These are phyloP conservation scores for Drosophila seguyi DNA, from an alignment of 1,140 invertebrate genomes.

Conservation along the genomic window DNA sequence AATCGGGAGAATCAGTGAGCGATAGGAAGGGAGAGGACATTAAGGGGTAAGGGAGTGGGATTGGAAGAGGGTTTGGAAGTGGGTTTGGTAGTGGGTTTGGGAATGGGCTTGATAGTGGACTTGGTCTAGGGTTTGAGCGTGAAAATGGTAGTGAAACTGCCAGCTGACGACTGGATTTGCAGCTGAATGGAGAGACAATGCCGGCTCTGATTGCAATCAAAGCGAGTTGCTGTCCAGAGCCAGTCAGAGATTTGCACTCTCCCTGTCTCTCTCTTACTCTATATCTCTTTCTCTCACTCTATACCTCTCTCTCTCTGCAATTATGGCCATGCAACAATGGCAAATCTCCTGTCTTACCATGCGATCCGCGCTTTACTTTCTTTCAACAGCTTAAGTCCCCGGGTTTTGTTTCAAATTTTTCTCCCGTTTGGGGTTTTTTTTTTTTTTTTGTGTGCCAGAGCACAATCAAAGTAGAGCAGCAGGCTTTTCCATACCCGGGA, in stretches of 20 bases:
- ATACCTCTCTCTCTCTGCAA: neutral
- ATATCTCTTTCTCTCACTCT: neutral
- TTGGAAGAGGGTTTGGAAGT: no score
- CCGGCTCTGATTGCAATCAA: constrained; percentile 37
- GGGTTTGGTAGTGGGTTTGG: no score
- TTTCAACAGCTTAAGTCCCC: constrained; percentile 22
- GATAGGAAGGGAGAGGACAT: neutral
- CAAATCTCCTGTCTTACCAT: constrained; percentile 6
- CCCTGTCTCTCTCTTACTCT: no score
- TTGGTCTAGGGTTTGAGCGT: no score
- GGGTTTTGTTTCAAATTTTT: constrained; percentile 25
- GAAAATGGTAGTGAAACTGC: neutral
- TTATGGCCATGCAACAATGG: constrained; percentile 33
- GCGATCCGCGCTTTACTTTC: constrained; percentile 21
- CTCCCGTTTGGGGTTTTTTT: neutral
- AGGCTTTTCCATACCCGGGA: constrained; percentile 3
- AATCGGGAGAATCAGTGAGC: constrained; percentile 13
- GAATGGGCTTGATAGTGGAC: no score
- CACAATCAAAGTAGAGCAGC: constrained; percentile 30
- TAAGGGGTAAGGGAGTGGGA: neutral
- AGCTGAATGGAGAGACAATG: constrained; percentile 24
- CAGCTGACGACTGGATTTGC: constrained; percentile 1
- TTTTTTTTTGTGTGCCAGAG: neutral
- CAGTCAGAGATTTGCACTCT: constrained; percentile 14
- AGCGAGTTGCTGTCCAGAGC: constrained; percentile 19